Base-by-base conservation (phyloP, 64 coral and sea anemone species). In the Catalaphyllia jardinei region DNA sequence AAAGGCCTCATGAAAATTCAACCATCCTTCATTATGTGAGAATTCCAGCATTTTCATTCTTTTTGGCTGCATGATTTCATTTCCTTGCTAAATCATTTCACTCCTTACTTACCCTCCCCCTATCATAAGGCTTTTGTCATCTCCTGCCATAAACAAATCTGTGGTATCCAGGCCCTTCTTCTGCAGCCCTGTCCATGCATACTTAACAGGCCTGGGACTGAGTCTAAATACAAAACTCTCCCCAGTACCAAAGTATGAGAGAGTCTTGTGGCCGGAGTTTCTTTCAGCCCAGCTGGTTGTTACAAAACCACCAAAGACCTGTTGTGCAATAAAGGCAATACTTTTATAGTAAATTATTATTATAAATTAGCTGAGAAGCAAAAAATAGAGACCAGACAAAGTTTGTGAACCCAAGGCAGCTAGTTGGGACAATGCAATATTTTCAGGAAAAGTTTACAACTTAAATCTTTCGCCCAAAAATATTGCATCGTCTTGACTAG, bases 181-280 rank as follows among this genome's bases (percentile, higher is more conserved):
- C 52, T 84, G 67, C 25, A 83, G 52, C 14, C 79, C 79, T 25
- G 24, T 84, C 89, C 89, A 91, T n/a, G 35, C 62, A 31, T 91
- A 91, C 55, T 31, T 75, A 0, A 76, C 29, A 24, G 86, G 86
- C 17, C 59, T 74, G 74, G 86, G 74, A 76, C 72, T 80, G 1
- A 87, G 83, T 20, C 82, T 76, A 71, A 92, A 92, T 2, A 92
- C 90, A 92, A 92, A 92, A 57, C 64, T 87, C 59, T 92, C 90
- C n/a, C 90, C 90, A 31, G 73, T 92, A 17, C 83, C 83, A 87
- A 87, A 92, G 49, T 92, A 92, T 46, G 90, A 60, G 18, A 92
- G 50, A 46, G 71, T 87, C 55, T 87, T 92, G 46, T 0, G 83
- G 0, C 74, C 83, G 17, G 64, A 52, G 17, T 39, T 67, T 57